Evolutionary conservation across 1,140 invertebrate genomes (phyloP).

Genomic region (Colletes latitarsis): DNA sequence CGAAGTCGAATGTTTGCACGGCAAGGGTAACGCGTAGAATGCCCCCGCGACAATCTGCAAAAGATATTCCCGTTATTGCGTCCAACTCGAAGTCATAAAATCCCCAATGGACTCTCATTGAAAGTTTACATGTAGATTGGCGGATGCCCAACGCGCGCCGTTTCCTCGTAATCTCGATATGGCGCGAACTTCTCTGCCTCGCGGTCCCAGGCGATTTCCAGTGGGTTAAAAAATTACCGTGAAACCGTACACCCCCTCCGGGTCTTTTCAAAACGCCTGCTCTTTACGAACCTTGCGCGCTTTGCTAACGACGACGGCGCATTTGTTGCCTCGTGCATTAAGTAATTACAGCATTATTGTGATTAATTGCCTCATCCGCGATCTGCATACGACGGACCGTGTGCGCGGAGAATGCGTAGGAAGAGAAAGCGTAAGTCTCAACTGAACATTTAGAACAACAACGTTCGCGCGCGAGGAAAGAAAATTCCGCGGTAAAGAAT

Average conservation of each 20-base stretch:
- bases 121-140: slow-evolving; percentile 36
- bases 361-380: slow-evolving; percentile 39
- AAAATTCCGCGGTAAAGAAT: not conserved
- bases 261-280: slow-evolving; percentile 1
- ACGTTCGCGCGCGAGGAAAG: not conserved
- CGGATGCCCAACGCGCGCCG: slow-evolving; percentile 27
- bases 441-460: not conserved
- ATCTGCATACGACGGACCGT: not conserved
- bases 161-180: slow-evolving; percentile 52
- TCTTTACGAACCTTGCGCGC: not conserved
- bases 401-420: not conserved
- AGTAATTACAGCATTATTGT: slow-evolving; percentile 42
- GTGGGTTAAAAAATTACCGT: slow-evolving; percentile 36
- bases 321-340: slow-evolving; percentile 20
- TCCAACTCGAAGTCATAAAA: not conserved
- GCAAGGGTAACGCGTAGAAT: not conserved
- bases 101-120: slow-evolving; percentile 39
- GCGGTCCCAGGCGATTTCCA: slow-evolving; percentile 10
- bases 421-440: not conserved
- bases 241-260: not conserved
- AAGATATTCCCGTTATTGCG: slow-evolving; percentile 23
- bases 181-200: slow-evolving; percentile 1
- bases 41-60: slow-evolving; percentile 14
- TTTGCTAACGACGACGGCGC: slow-evolving; percentile 6
- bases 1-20: not conserved